Evolutionary conservation across 2,113 vertebrate species (phyloP).

Genomic region (Xenus cinereus): DNA sequence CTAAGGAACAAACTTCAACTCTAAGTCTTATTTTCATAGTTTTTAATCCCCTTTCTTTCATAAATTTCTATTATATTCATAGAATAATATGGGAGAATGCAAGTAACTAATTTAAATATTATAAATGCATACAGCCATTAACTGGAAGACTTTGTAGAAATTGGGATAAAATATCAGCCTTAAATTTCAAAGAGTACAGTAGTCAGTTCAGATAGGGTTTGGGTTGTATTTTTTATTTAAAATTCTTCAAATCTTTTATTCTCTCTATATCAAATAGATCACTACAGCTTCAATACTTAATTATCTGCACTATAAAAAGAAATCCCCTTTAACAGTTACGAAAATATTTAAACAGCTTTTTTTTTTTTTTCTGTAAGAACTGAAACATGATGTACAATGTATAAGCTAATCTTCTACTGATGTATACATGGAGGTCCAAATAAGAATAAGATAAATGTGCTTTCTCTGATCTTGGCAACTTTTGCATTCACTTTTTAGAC

Average conservation of each 20-base stretch:
- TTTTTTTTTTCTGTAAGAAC: background rate
- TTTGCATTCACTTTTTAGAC: background rate
- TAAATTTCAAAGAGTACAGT: slow-evolving; percentile 24
- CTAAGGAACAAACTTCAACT: background rate
- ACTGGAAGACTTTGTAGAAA: background rate
- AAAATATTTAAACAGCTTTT: slow-evolving; percentile 8
- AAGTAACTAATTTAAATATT: slow-evolving; percentile 1
- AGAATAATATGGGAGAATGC: background rate
- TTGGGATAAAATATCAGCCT: background rate
- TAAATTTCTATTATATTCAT: background rate
- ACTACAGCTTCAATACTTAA: slow-evolving; percentile 21
- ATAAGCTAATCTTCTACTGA: background rate
- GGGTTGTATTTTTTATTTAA: slow-evolving; percentile 8
- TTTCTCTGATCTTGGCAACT: background rate
- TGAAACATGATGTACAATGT: background rate
- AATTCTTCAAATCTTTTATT: slow-evolving; percentile 55
- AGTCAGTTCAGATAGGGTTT: background rate
- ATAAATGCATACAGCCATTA: slow-evolving; percentile 7
- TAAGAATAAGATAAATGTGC: background rate
- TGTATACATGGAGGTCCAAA: background rate
- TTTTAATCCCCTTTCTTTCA: background rate
- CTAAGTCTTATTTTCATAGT: background rate
- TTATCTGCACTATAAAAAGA: slow-evolving; percentile 38
- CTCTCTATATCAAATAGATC: slow-evolving; percentile 15
- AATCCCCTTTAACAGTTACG: background rate